Percentiles rank a stretch among this genome's conserved stretches.
Evolutionary conservation across 2,113 vertebrate species (phyloP).

Genomic region (Canis aureus): DNA sequence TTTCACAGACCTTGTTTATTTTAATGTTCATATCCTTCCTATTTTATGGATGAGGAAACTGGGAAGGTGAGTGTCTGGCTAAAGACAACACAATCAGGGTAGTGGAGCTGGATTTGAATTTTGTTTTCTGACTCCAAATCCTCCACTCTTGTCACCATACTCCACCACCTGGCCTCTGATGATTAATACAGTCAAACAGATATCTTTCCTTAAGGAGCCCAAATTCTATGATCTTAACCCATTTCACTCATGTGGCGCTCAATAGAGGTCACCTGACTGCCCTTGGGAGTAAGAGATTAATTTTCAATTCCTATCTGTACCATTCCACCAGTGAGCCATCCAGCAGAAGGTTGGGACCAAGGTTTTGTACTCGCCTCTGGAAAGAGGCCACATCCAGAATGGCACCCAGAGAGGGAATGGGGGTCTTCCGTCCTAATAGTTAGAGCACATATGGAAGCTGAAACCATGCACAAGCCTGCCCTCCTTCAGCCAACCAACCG

Average conservation of each 20-base stretch:
- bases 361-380: neutral
- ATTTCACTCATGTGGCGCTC: neutral
- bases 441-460: neutral
- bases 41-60: neutral
- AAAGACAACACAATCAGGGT: neutral
- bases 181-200: neutral
- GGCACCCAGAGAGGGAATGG: neutral
- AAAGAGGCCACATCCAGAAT: neutral
- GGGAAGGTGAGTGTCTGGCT: neutral
- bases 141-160: neutral
- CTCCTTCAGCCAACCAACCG: neutral
- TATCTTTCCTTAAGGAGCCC: neutral
- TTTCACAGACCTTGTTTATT: neutral
- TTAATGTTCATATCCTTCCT: neutral
- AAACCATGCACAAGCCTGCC: neutral
- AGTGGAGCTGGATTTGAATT: neutral
- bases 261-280: neutral
- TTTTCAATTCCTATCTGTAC: neutral
- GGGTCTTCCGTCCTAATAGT: neutral
- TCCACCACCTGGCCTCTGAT: neutral
- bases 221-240: neutral
- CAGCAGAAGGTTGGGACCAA: neutral
- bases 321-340: neutral
- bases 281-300: neutral
- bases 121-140: neutral